Conservation (phyloP, 2,113 vertebrate genomes). For the Phalacrocorax aristotelis region DNA sequence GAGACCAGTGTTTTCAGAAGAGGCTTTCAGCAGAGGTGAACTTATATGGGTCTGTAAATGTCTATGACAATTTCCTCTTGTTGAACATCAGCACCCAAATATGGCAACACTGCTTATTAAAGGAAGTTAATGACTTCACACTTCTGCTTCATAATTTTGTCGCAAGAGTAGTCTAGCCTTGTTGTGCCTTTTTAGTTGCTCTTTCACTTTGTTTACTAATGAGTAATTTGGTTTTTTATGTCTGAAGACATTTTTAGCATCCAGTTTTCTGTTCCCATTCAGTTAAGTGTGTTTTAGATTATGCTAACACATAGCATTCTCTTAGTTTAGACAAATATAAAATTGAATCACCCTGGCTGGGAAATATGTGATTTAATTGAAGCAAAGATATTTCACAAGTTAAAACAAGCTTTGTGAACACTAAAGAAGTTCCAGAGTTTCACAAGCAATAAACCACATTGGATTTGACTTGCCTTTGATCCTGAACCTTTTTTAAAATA, state of each 20-base stretch:
- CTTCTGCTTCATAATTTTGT: not conserved
- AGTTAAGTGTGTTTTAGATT: constrained; percentile 9
- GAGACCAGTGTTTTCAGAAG: not conserved
- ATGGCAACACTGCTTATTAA: not conserved
- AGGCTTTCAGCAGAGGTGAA: not conserved
- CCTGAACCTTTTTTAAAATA: not conserved
- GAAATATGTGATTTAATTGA: constrained; percentile 23
- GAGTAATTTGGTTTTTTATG: not conserved
- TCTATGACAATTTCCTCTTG: not conserved
- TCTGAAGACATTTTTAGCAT: not conserved
- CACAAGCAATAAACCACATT: constrained; percentile 19
- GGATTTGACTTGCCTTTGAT: constrained; percentile 20
- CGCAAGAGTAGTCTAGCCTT: not conserved
- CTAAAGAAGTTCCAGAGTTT: constrained; percentile 6
- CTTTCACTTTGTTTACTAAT: not conserved
- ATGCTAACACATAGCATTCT: not conserved
- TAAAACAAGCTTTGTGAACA: constrained; percentile 26
- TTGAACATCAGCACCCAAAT: not conserved
- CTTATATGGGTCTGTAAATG: not conserved
- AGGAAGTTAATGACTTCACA: not conserved
- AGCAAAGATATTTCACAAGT: constrained; percentile 32
- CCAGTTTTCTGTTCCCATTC: not conserved
- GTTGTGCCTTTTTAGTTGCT: not conserved
- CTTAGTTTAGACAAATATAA: not conserved
- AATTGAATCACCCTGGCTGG: constrained; percentile 19